Conservation (phyloP, 2,797 vertebrate species). For the Toxotes lorentzi region DNA sequence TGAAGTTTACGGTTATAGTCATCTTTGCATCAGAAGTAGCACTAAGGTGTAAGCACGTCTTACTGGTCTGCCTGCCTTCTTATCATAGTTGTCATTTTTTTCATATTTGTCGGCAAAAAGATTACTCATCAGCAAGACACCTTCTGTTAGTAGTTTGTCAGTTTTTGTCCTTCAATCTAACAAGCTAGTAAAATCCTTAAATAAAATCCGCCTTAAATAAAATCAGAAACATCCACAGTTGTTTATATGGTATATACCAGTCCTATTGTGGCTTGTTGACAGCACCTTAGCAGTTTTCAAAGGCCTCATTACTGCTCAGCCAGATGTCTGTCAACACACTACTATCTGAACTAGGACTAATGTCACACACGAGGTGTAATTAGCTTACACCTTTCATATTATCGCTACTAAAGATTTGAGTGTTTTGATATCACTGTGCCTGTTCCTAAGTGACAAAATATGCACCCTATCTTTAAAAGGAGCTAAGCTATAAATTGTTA, state of each 20-base stretch:
- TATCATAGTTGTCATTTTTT: neutral
- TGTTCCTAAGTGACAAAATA: conserved; percentile 12
- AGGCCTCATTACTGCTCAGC: conserved; percentile 1
- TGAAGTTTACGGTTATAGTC: neutral
- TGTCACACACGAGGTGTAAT: conserved; percentile 28
- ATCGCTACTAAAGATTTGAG: neutral
- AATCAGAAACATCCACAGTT: neutral
- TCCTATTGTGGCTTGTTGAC: neutral
- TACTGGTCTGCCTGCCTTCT: neutral
- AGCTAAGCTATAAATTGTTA: conserved; percentile 10
- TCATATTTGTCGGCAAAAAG: neutral
- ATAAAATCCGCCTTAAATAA: neutral
- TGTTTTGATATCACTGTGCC: neutral
- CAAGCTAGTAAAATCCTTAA: no score
- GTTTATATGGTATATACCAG: neutral
- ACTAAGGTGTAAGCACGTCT: neutral
- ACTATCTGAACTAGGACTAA: neutral
- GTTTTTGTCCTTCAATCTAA: neutral
- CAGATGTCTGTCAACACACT: conserved; percentile 9
- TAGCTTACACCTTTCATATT: neutral
- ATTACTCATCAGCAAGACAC: neutral
- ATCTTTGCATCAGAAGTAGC: conserved; percentile 4
- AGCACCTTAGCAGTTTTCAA: neutral
- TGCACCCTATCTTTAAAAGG: neutral
- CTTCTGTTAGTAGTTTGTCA: neutral